A percentile compares a stretch with the other conserved stretches of the same genome.
These are phyloP conservation scores for Siphlonurus alternatus DNA, from an alignment of 2,888 invertebrate species.

Conservation along the genomic window DNA sequence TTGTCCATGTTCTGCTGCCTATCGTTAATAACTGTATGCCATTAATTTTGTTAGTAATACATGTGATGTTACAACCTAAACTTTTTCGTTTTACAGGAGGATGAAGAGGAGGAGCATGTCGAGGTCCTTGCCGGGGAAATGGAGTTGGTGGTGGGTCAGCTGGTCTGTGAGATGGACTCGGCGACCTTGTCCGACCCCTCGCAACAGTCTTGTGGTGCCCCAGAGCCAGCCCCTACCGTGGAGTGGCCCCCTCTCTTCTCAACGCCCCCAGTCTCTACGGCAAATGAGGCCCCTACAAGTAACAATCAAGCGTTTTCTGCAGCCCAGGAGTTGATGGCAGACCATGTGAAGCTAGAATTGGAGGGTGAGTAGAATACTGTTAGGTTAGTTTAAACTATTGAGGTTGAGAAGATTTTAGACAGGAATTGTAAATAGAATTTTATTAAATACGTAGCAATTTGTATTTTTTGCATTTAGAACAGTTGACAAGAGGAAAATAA, in stretches of 20 bases:
- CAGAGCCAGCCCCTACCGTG: not conserved
- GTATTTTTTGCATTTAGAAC: too few relatives aligned
- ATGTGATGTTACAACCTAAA: too few relatives aligned
- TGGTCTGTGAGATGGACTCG: not conserved
- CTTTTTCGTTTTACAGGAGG: too few relatives aligned
- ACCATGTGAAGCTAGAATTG: conserved; percentile 34
- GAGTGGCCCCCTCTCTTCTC: not conserved
- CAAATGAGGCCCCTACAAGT: too few relatives aligned
- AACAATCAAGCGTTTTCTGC: not conserved
- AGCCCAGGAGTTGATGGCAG: conserved; percentile 23
- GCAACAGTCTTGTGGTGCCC: not conserved
- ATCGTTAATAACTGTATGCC: too few relatives aligned
- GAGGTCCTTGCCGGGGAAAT: conserved; percentile 1
- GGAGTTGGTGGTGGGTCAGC: not conserved
- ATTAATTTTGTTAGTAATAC: too few relatives aligned
- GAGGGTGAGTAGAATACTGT: conserved; percentile 22
- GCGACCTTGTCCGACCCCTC: not conserved
- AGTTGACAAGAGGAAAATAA: too few relatives aligned
- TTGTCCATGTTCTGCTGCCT: too few relatives aligned
- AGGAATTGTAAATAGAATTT: too few relatives aligned
- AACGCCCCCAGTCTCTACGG: not conserved
- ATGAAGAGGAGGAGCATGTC: not conserved
- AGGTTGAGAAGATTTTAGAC: too few relatives aligned
- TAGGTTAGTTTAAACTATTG: not conserved
- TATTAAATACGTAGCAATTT: too few relatives aligned